Evolutionary conservation across 1,140 invertebrate species (phyloP), one percentile per base, ranked within the genome.

Genomic region (Drosophila parabipectinata): DNA sequence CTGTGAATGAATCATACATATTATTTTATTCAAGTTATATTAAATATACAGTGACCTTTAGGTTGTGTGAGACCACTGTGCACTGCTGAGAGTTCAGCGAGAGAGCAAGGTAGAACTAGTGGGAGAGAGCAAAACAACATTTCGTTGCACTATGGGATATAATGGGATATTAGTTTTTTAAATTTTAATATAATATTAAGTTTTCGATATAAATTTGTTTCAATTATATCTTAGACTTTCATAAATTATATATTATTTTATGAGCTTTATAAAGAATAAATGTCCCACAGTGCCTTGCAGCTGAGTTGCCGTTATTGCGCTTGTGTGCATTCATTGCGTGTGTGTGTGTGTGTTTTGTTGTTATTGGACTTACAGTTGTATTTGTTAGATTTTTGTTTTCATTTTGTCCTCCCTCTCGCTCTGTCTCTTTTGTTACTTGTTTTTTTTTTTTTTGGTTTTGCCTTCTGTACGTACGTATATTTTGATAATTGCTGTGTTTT

Each of bases 401-500:
- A 51, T 78, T 51, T 78, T 61, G 18, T 39, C 24, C n/a, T 48
- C 32, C 55, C 45, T 45, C 39, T 67, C 41, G 51, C 37, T 50
- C 2, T 32, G 30, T 77, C 47, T 44, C 37, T 14, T 14, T 4
- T 47, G 18, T 56, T 28, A 34, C 44, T 41, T 47, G 61, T 21
- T 21, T 21, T 21, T 21, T 21, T 21, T 21, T 21, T 21, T 21
- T 21, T 21, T 21, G 21, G 21, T 21, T 3, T 41, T 28, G 67
- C 45, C 68, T 74, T 52, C 53, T 72, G 64, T 78, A 74, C 75
- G 61, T 78, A 69, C 71, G 54, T 85, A 59, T 85, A 63, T 77
- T 83, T 84, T 80, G 73, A 84, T 82, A 79, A 83, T 83, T 79
- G 62, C 57, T 67, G 39, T 62, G 21, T 32, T 69, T 69, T 75